Evolutionary conservation across 2,113 vertebrate genomes (phyloP).

Genomic region (Callithrix jacchus): DNA sequence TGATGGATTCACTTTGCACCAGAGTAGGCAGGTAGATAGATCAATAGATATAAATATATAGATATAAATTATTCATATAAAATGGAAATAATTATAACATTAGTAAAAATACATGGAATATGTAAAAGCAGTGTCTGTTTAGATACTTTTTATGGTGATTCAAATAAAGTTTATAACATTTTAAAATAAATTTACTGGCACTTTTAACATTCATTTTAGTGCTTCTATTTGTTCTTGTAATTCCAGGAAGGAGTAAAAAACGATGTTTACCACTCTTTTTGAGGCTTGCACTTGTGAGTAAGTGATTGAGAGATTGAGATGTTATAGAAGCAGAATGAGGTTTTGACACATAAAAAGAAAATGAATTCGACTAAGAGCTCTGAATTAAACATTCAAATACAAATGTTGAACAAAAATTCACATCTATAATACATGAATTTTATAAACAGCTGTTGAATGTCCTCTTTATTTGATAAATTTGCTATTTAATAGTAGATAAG

Average conservation of each 20-base stretch:
- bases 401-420: neutral
- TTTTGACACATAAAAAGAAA: neutral
- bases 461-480: neutral
- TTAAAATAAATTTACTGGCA: neutral
- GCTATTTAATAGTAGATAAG: neutral
- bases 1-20: neutral
- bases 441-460: neutral
- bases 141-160: neutral
- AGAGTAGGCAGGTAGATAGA: neutral
- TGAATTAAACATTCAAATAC: neutral
- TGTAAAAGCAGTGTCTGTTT: neutral
- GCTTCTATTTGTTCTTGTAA: neutral
- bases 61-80: neutral
- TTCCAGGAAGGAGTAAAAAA: neutral
- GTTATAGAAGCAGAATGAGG: neutral
- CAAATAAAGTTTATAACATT: neutral
- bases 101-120: neutral
- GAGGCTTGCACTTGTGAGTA: neutral
- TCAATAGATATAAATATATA: neutral
- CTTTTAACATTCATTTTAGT: neutral
- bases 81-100: neutral
- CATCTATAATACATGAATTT: neutral
- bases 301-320: neutral
- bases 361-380: neutral
- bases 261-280: neutral